Evolutionary conservation across 2,888 invertebrate genomes (phyloP).

Genomic region (Rapana venosa): DNA sequence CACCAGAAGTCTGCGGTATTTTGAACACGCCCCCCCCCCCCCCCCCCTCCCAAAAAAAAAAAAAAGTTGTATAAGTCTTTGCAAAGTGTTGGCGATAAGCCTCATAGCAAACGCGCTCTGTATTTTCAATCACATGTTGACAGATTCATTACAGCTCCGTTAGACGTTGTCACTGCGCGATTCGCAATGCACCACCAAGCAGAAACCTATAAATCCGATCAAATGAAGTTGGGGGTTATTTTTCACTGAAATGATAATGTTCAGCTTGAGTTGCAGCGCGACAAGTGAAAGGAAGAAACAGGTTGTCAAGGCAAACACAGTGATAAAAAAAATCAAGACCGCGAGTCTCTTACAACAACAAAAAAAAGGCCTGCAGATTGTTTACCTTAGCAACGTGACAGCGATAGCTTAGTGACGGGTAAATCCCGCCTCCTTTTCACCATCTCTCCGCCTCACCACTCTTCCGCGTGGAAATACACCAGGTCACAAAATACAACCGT

Average conservation of each 20-base stretch:
- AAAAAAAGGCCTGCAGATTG: background rate
- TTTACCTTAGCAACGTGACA: slow-evolving; percentile 5
- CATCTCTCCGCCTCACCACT: background rate
- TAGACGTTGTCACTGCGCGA: too few relatives aligned
- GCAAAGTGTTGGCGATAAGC: too few relatives aligned
- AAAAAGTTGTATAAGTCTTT: too few relatives aligned
- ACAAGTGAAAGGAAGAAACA: background rate
- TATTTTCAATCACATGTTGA: background rate
- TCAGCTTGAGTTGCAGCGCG: background rate
- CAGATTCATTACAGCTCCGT: background rate
- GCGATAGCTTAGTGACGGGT: background rate
- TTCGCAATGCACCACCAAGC: background rate
- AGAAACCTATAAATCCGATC: background rate
- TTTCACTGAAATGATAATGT: too few relatives aligned
- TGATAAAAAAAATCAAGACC: background rate
- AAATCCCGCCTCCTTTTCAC: background rate
- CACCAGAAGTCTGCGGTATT: too few relatives aligned
- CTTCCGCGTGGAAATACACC: background rate
- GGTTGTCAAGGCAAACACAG: background rate
- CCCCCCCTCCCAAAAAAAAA: too few relatives aligned
- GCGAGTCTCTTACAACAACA: background rate
- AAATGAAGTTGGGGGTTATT: background rate
- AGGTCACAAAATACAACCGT: background rate
- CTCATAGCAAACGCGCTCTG: background rate
- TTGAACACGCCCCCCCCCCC: too few relatives aligned